These are phyloP conservation scores for Drosophila repleta DNA, from an alignment of 1,140 invertebrate species.

Conservation along the genomic window DNA sequence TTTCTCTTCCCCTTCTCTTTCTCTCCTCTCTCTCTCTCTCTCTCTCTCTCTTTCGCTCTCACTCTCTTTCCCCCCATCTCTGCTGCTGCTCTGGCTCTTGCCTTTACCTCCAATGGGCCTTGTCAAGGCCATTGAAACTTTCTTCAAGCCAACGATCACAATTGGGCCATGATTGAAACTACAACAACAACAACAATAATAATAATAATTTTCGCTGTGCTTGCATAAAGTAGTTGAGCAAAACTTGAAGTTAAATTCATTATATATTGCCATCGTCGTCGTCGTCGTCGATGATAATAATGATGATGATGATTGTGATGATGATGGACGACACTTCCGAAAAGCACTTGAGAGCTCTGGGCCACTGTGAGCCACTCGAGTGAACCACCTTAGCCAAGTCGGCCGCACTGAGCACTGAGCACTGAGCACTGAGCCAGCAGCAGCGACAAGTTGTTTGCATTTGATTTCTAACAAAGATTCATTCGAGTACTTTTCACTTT, in stretches of 20 bases:
- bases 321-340: constrained; percentile 41
- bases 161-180: constrained; percentile 29
- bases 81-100: constrained; percentile 5
- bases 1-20: too few relatives aligned
- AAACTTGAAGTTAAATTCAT: constrained; percentile 34
- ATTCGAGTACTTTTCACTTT: constrained; percentile 82
- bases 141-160: constrained; percentile 44
- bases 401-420: too few relatives aligned
- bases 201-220: not conserved
- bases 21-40: too few relatives aligned
- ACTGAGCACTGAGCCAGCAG: too few relatives aligned
- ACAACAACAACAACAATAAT: not conserved
- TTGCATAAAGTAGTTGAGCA: constrained; percentile 35
- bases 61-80: too few relatives aligned
- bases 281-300: too few relatives aligned
- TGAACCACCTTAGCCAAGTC: constrained; percentile 40
- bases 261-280: constrained; percentile 76
- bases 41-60: too few relatives aligned
- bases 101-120: constrained; percentile 33
- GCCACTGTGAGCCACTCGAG: constrained; percentile 45
- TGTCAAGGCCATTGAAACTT: constrained; percentile 73
- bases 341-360: constrained; percentile 11
- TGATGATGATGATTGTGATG: constrained; percentile 56
- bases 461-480: constrained; percentile 78
- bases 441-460: constrained; percentile 60